Evolutionary conservation across 2,888 invertebrate species (phyloP).

Genomic region (Acleris emargana): DNA sequence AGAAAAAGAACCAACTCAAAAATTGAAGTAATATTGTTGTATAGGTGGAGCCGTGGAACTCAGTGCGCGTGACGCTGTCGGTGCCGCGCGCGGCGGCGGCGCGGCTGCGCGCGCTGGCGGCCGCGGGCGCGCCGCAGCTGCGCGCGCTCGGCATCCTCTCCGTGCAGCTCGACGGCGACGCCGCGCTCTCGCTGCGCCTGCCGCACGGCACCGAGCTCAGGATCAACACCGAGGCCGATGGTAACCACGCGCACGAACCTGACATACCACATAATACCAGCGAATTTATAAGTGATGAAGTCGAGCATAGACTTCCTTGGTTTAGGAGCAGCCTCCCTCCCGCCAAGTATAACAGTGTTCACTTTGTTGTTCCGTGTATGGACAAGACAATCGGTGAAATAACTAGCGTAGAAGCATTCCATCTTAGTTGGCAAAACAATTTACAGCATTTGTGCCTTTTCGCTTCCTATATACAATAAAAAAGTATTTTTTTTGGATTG

Average conservation of each 20-base stretch:
- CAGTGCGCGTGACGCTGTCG: slow-evolving; percentile 98
- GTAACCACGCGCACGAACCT: slow-evolving; percentile 46
- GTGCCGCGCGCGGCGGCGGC: slow-evolving; percentile 98
- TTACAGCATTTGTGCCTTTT: too few species aligned
- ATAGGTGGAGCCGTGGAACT: slow-evolving; percentile 98
- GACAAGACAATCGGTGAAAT: too few species aligned
- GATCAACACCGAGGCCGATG: slow-evolving; percentile 69
- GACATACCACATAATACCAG: too few species aligned
- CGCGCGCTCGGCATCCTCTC: slow-evolving; percentile 96
- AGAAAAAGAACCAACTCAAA: neutral
- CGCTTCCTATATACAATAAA: too few species aligned
- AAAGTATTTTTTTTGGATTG: too few species aligned
- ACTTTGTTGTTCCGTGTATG: too few species aligned
- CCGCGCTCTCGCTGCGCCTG: slow-evolving; percentile 88
- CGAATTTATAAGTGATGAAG: too few species aligned
- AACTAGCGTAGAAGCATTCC: too few species aligned
- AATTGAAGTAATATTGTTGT: neutral
- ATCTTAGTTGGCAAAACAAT: too few species aligned
- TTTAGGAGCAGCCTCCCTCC: too few species aligned
- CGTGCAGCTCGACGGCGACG: slow-evolving; percentile 96
- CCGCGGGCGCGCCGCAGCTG: slow-evolving; percentile 94
- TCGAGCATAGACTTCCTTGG: neutral
- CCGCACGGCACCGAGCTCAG: slow-evolving; percentile 78
- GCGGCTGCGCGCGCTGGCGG: slow-evolving; percentile 94
- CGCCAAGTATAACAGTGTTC: too few species aligned